phyloP scores from a whole-genome alignment of 2,113 vertebrate genomes.

The Pseudopipra pipra region DNA sequence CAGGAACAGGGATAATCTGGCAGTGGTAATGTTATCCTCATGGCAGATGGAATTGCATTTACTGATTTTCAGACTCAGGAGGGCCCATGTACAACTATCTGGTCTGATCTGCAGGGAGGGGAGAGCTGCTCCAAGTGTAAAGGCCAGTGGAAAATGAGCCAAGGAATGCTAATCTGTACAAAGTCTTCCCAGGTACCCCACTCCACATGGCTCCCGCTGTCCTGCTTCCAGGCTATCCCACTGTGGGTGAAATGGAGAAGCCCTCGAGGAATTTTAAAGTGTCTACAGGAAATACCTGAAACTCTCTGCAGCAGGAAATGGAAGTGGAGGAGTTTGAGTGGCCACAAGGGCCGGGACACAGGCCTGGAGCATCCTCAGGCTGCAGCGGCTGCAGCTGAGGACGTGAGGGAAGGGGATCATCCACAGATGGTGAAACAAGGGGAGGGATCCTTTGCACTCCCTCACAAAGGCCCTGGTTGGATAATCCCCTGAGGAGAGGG shows the following conservation, averaged over 20 bases:
- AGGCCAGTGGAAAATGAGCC: neutral
- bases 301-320: constrained; percentile 9
- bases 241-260: neutral
- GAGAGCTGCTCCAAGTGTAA: neutral
- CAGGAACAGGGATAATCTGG: neutral
- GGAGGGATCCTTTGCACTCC: neutral
- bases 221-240: neutral
- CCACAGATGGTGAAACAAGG: neutral
- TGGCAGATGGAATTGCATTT: constrained; percentile 10
- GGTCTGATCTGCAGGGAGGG: neutral
- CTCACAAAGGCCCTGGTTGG: neutral
- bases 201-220: neutral
- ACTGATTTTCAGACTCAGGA: neutral
- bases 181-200: neutral
- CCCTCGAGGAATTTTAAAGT: neutral
- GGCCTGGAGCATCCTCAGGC: neutral
- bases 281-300: constrained; percentile 45
- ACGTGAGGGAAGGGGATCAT: neutral
- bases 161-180: neutral
- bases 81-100: neutral
- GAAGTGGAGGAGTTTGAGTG: neutral
- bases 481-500: neutral
- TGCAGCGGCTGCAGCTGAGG: neutral
- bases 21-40: neutral
- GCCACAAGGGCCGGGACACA: neutral